phyloP scores from a whole-genome alignment of 2,888 invertebrate genomes.

The Mechanitis messenoides region DNA sequence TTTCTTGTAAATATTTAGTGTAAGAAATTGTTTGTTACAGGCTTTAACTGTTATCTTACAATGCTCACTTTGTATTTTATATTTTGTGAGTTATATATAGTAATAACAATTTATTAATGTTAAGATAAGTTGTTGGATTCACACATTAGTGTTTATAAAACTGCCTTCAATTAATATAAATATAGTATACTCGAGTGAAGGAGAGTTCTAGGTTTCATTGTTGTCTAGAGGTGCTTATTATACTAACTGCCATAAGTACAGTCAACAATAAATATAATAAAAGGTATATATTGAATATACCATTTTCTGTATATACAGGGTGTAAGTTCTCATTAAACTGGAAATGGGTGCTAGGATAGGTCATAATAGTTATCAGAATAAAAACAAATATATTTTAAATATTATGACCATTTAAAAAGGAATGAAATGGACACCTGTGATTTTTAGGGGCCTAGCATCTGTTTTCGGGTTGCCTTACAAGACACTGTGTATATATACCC shows the following conservation, averaged over 20 bases:
- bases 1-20: not conserved
- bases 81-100: not conserved
- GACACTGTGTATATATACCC: too few relatives aligned
- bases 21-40: not conserved
- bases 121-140: not conserved
- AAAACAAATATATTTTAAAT: too few relatives aligned
- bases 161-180: slow-evolving; percentile 16
- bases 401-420: too few relatives aligned
- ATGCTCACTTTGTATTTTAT: not conserved
- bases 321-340: too few relatives aligned
- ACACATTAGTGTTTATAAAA: slow-evolving; percentile 8
- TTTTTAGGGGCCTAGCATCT: too few relatives aligned
- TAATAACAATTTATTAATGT: slow-evolving; percentile 2
- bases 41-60: not conserved
- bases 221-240: slow-evolving; percentile 27
- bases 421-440: too few relatives aligned
- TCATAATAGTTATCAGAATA: too few relatives aligned
- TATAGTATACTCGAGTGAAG: slow-evolving; percentile 9
- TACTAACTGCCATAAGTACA: slow-evolving; percentile 21
- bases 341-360: too few relatives aligned
- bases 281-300: not conserved
- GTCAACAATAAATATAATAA: slow-evolving; percentile 11
- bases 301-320: not conserved
- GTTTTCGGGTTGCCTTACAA: too few relatives aligned
- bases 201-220: slow-evolving; percentile 15